These are phyloP conservation scores for Barbus barbus DNA, from an alignment of 2,113 vertebrate species.

Conservation along the genomic window DNA sequence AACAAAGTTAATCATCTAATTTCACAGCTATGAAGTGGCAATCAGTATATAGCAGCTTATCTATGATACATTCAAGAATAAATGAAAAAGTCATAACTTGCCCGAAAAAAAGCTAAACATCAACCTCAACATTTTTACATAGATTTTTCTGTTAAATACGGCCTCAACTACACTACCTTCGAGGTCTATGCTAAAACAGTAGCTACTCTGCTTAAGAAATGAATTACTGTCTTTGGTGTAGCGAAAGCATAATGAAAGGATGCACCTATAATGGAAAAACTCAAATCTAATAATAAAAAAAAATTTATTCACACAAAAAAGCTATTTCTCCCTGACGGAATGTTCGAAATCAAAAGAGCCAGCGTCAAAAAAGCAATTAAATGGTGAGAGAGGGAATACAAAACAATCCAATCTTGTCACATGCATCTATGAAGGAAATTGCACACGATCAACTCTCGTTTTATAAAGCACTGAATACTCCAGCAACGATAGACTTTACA, in stretches of 20 bases:
- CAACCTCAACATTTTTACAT: constrained; percentile 85
- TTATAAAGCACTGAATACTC: constrained; percentile 91
- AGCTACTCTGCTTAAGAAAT: constrained; percentile 92
- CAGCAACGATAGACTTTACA: constrained; percentile 76
- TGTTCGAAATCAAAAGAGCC: constrained; percentile 94
- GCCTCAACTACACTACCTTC: constrained; percentile 83
- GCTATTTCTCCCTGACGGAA: constrained; percentile 95
- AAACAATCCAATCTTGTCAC: constrained; percentile 75
- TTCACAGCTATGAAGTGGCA: constrained; percentile 99
- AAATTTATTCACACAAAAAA: constrained; percentile 51
- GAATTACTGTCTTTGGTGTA: constrained; percentile 99
- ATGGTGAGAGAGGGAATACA: constrained; percentile 65
- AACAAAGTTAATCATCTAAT: constrained; percentile 94
- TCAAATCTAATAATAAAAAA: constrained; percentile 59
- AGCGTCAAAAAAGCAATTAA: constrained; percentile 82
- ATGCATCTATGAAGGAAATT: constrained; percentile 86
- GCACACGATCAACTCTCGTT: constrained; percentile 86
- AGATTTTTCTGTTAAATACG: constrained; percentile 79
- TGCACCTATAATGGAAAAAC: constrained; percentile 55
- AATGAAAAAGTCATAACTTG: constrained; percentile 90
- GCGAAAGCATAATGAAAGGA: constrained; percentile 86
- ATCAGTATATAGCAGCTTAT: constrained; percentile 99
- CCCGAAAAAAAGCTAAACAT: constrained; percentile 89
- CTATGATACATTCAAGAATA: constrained; percentile 99
- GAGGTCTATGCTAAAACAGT: constrained; percentile 89